Conservation (phyloP, 2,888 invertebrate genomes). For the Lasioglossum leucozonium region DNA sequence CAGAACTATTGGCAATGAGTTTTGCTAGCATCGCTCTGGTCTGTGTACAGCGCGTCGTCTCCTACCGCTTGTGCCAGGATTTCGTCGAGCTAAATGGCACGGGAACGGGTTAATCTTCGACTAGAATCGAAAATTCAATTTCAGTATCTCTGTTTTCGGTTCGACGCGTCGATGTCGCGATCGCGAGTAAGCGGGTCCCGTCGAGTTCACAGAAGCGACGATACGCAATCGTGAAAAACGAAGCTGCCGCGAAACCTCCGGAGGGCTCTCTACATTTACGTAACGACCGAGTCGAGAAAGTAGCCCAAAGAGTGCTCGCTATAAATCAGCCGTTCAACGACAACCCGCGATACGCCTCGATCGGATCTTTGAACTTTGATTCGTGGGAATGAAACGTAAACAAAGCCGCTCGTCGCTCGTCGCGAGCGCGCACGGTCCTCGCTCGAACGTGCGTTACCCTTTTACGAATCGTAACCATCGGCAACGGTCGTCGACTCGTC, state of each 20-base stretch:
- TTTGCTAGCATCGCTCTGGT: too few species aligned
- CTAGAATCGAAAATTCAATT: too few species aligned
- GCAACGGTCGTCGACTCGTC: conserved; percentile 1
- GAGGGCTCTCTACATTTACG: conserved; percentile 58
- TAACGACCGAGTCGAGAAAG: conserved; percentile 64
- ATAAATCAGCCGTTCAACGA: conserved; percentile 48
- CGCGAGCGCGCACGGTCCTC: neutral
- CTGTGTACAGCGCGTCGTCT: too few species aligned
- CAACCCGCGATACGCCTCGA: conserved; percentile 41
- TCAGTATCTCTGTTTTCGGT: too few species aligned
- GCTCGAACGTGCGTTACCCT: neutral
- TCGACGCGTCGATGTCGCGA: too few species aligned
- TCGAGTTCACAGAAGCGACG: conserved; percentile 13
- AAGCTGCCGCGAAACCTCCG: conserved; percentile 50
- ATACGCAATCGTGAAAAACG: conserved; percentile 38
- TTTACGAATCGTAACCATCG: neutral
- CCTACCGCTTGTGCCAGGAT: too few species aligned
- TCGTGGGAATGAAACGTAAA: conserved; percentile 43
- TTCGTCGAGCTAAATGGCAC: too few species aligned
- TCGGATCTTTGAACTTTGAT: conserved; percentile 38
- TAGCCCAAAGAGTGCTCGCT: conserved; percentile 54
- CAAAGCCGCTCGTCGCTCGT: neutral
- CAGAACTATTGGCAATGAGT: too few species aligned
- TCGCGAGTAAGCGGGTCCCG: neutral
- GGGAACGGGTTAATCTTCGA: too few species aligned